Conservation (phyloP, 1,140 invertebrate genomes). For the Drosophila erecta region DNA sequence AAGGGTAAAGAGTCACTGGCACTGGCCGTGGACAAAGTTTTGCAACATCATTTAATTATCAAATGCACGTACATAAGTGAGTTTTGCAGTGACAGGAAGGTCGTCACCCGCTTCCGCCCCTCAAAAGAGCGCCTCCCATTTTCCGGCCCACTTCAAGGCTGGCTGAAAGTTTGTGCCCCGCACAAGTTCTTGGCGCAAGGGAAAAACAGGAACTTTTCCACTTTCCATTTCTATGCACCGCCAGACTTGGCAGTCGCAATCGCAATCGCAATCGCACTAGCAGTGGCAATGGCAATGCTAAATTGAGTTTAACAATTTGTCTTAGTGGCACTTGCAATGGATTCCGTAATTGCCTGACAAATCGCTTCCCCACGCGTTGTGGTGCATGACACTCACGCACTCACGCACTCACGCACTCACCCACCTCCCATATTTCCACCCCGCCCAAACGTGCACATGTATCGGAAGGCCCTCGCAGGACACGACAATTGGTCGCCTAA, state of each 20-base stretch:
- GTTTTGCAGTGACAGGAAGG: conserved; percentile 45
- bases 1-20: neutral
- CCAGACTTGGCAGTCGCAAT: conserved; percentile 6
- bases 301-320: conserved; percentile 59
- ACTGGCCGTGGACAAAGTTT: conserved; percentile 32
- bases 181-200: conserved; percentile 23
- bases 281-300: conserved; percentile 27
- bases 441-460: neutral
- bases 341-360: conserved; percentile 53
- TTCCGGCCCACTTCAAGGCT: conserved; percentile 27
- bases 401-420: too few relatives aligned
- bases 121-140: neutral
- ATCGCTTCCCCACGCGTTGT: conserved; percentile 36
- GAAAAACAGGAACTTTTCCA: conserved; percentile 19
- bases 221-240: conserved; percentile 50
- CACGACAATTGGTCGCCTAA: conserved; percentile 47
- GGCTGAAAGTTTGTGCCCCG: conserved; percentile 25
- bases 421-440: neutral
- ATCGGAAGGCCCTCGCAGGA: conserved; percentile 21
- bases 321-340: conserved; percentile 49
- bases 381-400: conserved; percentile 24
- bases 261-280: conserved; percentile 1
- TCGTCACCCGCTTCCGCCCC: conserved; percentile 12
- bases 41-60: conserved; percentile 57
- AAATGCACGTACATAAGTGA: conserved; percentile 52